Percentiles rank a stretch among this genome's conserved stretches.
Conservation (phyloP, 2,797 vertebrate genomes). For the Myotis vivesi region DNA sequence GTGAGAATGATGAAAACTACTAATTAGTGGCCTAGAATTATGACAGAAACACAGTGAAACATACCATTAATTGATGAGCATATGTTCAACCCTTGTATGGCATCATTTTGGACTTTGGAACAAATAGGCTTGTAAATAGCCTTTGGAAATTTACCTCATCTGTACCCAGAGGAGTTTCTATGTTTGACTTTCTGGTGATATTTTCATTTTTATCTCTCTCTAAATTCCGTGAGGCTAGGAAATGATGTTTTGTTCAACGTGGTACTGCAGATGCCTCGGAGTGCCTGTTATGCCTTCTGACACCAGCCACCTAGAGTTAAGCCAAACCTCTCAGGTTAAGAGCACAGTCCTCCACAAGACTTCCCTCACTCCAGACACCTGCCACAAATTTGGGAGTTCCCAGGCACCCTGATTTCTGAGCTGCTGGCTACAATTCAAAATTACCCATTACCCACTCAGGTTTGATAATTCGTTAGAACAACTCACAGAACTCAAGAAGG, state of each 20-base stretch:
- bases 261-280: neutral
- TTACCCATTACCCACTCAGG: neutral
- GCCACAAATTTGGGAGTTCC: neutral
- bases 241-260: neutral
- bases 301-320: neutral
- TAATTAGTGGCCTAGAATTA: neutral
- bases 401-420: neutral
- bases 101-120: neutral
- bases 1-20: neutral
- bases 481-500: neutral
- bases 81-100: neutral
- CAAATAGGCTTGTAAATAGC: neutral
- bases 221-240: neutral
- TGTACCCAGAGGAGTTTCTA: neutral
- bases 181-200: neutral
- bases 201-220: neutral
- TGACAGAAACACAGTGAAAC: conserved; percentile 2
- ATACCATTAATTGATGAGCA: neutral
- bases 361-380: neutral
- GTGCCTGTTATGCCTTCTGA: neutral
- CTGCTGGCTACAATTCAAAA: neutral
- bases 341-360: too few species aligned
- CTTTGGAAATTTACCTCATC: conserved; percentile 1
- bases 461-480: neutral
- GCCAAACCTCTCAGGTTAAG: neutral